Conservation (phyloP, 2,113 vertebrate species). For the Crotalus horridus region DNA sequence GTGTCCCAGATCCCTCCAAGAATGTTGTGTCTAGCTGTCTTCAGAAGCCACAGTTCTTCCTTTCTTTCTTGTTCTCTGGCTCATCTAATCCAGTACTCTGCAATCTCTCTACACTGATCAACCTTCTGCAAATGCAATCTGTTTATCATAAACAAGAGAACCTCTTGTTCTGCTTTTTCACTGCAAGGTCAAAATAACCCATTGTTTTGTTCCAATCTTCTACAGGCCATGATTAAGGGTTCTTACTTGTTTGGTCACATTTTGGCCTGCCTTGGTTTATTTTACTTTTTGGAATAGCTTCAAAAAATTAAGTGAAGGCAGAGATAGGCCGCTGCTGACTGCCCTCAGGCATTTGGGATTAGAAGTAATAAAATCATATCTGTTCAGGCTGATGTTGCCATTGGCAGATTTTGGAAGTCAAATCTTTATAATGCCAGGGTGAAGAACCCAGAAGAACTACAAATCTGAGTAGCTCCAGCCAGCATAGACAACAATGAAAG, state of each 20-base stretch:
- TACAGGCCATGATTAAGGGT: not conserved
- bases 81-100: not conserved
- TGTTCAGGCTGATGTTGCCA: no score
- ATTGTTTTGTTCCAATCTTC: not conserved
- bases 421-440: not conserved
- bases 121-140: not conserved
- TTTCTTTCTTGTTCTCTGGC: not conserved
- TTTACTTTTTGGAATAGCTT: not conserved
- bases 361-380: not conserved
- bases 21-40: not conserved
- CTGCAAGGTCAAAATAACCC: slow-evolving; percentile 16
- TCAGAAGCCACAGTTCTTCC: not conserved
- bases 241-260: not conserved
- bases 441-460: not conserved
- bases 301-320: not conserved
- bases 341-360: not conserved
- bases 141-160: not conserved
- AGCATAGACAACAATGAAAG: not conserved
- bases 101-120: not conserved
- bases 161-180: not conserved
- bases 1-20: not conserved
- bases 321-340: not conserved
- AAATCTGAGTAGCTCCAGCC: not conserved
- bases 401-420: not conserved
- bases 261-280: not conserved